phyloP scores from a whole-genome alignment of 2,888 invertebrate species.

The Meta bourneti region DNA sequence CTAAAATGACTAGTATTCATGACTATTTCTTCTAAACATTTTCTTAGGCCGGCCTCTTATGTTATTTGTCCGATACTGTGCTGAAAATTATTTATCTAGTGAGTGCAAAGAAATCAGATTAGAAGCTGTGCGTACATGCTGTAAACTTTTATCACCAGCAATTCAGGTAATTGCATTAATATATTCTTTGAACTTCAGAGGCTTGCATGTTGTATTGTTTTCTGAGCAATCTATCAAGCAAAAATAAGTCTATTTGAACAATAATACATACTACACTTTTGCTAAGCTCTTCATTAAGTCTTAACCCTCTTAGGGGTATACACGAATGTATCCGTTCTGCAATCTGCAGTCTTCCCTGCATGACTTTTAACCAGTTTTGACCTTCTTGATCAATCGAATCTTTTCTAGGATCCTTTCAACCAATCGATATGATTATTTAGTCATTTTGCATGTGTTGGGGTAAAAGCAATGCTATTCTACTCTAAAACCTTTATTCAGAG shows the following conservation, averaged over 20 bases:
- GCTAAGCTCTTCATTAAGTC: too few relatives aligned
- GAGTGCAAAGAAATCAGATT: slow-evolving; percentile 94
- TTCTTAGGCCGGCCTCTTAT: slow-evolving; percentile 88
- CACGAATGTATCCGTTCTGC: too few relatives aligned
- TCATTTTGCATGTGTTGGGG: too few relatives aligned
- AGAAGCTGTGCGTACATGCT: slow-evolving; percentile 97
- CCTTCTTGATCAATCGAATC: too few relatives aligned
- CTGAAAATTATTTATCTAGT: slow-evolving; percentile 93
- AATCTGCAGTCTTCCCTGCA: too few relatives aligned
- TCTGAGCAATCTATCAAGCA: background rate
- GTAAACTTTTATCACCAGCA: slow-evolving; percentile 91
- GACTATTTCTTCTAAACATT: background rate
- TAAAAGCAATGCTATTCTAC: too few relatives aligned
- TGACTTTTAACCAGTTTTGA: too few relatives aligned
- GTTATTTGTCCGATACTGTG: slow-evolving; percentile 94
- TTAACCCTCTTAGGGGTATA: too few relatives aligned
- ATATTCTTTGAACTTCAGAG: background rate
- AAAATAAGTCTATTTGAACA: background rate
- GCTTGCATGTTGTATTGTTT: background rate
- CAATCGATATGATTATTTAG: too few relatives aligned
- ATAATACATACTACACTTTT: too few relatives aligned
- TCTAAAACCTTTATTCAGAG: too few relatives aligned
- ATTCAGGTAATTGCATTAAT: slow-evolving; percentile 82
- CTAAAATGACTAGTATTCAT: background rate
- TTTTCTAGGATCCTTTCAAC: too few relatives aligned